These are phyloP conservation scores for Aquatica leii DNA, from an alignment of 2,888 invertebrate species.

Conservation along the genomic window DNA sequence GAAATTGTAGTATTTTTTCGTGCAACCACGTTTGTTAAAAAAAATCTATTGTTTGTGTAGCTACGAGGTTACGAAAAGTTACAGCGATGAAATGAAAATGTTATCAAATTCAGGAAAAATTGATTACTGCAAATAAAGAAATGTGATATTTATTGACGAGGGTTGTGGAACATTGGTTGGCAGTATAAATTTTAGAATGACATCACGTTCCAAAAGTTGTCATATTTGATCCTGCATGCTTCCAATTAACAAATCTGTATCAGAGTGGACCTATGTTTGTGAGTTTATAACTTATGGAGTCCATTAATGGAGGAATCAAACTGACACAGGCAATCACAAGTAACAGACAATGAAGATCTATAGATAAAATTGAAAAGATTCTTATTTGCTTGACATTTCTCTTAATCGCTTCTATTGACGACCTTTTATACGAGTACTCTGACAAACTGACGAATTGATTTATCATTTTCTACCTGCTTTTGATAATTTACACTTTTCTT, in stretches of 20 bases:
- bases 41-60: no score
- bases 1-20: no score
- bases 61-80: neutral
- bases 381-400: no score
- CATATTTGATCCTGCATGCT: constrained; percentile 12
- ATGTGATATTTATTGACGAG: constrained; percentile 13
- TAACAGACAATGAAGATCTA: no score
- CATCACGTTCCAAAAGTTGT: constrained; percentile 11
- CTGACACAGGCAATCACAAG: no score
- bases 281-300: constrained; percentile 9
- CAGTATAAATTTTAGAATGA: constrained; percentile 12
- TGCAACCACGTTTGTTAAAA: no score
- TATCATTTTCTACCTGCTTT: no score
- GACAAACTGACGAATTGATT: no score
- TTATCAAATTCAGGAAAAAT: constrained; percentile 15
- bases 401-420: no score
- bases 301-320: neutral
- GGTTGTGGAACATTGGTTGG: constrained; percentile 15
- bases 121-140: constrained; percentile 14
- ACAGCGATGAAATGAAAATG: constrained; percentile 12
- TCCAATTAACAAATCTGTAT: constrained; percentile 13
- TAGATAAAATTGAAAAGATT: no score
- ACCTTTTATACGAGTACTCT: no score
- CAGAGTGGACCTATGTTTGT: constrained; percentile 3
- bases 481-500: no score